These are phyloP conservation scores for Busarellus nigricollis DNA, from an alignment of 2,797 vertebrate genomes.

Conservation along the genomic window DNA sequence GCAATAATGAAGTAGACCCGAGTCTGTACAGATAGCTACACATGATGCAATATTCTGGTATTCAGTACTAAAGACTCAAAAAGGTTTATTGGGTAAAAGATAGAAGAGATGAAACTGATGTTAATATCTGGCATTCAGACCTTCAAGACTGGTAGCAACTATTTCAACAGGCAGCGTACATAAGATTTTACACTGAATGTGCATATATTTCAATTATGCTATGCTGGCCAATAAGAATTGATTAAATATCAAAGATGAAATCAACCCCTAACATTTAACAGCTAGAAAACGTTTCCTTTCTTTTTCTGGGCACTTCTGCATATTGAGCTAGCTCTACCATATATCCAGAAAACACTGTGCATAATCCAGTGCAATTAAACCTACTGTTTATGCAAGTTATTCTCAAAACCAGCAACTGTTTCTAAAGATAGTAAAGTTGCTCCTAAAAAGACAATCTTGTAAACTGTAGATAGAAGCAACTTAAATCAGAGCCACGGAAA, in stretches of 20 bases:
- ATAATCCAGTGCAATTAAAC: constrained; percentile 16
- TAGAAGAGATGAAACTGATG: neutral
- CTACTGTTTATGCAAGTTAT: neutral
- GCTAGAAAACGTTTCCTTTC: neutral
- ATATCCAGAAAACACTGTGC: neutral
- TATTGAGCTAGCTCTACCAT: neutral
- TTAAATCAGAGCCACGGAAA: neutral
- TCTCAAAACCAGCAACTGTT: neutral
- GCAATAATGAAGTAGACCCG: neutral
- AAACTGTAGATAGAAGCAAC: neutral
- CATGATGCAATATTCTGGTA: neutral
- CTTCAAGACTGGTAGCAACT: neutral
- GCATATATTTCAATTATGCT: neutral
- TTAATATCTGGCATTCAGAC: neutral
- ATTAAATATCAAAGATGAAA: neutral
- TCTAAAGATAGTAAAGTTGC: constrained; percentile 1
- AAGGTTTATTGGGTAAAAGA: neutral
- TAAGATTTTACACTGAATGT: neutral
- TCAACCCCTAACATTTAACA: neutral
- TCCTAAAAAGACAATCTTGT: neutral
- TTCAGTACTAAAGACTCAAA: neutral
- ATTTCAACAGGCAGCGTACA: neutral
- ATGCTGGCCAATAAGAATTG: neutral
- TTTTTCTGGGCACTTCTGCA: neutral
- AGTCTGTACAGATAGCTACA: neutral